Conservation (phyloP, 2,888 invertebrate species). For the Erpobdella octoculata region DNA sequence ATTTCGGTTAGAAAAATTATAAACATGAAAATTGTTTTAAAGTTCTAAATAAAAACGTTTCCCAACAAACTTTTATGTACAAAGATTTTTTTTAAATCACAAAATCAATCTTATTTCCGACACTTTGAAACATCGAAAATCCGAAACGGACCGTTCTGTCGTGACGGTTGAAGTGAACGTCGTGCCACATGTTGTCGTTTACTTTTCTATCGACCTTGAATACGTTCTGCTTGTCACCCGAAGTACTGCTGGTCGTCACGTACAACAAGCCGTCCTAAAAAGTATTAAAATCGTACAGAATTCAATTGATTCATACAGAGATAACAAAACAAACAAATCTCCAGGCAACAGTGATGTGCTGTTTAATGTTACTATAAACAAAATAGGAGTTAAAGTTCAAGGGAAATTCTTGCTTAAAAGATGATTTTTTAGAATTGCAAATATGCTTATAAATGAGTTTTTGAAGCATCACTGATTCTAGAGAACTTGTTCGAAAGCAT, state of each 20-base stretch:
- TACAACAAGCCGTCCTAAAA: conserved; percentile 17
- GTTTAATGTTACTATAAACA: too few relatives aligned
- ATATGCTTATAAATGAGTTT: too few relatives aligned
- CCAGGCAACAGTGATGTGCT: too few relatives aligned
- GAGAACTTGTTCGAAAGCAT: too few relatives aligned
- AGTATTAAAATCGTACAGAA: not conserved
- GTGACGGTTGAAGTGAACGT: conserved; percentile 31
- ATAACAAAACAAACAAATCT: not conserved
- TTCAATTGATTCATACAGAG: not conserved
- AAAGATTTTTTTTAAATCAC: not conserved
- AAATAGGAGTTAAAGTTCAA: too few relatives aligned
- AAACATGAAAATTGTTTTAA: not conserved
- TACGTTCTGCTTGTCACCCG: not conserved
- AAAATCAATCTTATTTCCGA: not conserved
- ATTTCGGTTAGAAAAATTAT: not conserved
- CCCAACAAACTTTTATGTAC: not conserved
- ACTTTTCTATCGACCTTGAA: not conserved
- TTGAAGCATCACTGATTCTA: too few relatives aligned
- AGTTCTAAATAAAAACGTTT: not conserved
- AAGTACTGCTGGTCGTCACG: conserved; percentile 2
- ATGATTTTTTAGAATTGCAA: too few relatives aligned
- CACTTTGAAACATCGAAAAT: conserved; percentile 19
- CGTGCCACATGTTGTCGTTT: conserved; percentile 34
- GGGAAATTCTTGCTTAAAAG: too few relatives aligned
- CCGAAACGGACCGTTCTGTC: conserved; percentile 28